phyloP scores from a whole-genome alignment of 2,888 invertebrate genomes.

The Anticlea derivata region DNA sequence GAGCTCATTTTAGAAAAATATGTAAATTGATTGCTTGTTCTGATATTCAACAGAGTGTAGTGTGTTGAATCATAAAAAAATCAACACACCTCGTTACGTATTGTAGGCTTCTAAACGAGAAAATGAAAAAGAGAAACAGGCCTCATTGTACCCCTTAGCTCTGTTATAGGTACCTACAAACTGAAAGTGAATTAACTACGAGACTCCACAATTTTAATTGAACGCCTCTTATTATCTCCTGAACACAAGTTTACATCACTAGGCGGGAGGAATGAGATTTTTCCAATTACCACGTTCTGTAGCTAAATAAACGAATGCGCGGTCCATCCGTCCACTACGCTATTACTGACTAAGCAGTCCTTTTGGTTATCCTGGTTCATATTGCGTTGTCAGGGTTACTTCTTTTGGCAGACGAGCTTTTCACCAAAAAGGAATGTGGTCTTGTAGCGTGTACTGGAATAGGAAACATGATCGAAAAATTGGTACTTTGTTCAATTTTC shows the following conservation, averaged over 20 bases:
- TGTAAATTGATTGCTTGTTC: too few species aligned
- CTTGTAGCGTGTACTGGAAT: too few species aligned
- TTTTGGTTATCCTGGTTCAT: slow-evolving; percentile 48
- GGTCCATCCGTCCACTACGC: slow-evolving; percentile 45
- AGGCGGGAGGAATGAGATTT: slow-evolving; percentile 65
- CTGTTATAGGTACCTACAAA: too few species aligned
- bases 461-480: too few species aligned
- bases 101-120: background rate
- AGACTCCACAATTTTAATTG: slow-evolving; percentile 26
- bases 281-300: slow-evolving; percentile 68
- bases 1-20: too few species aligned
- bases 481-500: too few species aligned
- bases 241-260: slow-evolving; percentile 58
- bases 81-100: too few species aligned
- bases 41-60: too few species aligned
- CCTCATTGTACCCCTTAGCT: too few species aligned
- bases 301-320: slow-evolving; percentile 54
- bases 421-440: too few species aligned
- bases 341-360: slow-evolving; percentile 53
- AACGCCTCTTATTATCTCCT: slow-evolving; percentile 40
- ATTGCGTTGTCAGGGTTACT: slow-evolving; percentile 7
- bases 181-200: slow-evolving; percentile 18
- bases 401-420: slow-evolving; percentile 7
- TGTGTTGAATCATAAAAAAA: too few species aligned
- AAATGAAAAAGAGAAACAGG: too few species aligned